Evolutionary conservation across 2,888 invertebrate genomes (phyloP).

Genomic region (Scaptomyza flava): DNA sequence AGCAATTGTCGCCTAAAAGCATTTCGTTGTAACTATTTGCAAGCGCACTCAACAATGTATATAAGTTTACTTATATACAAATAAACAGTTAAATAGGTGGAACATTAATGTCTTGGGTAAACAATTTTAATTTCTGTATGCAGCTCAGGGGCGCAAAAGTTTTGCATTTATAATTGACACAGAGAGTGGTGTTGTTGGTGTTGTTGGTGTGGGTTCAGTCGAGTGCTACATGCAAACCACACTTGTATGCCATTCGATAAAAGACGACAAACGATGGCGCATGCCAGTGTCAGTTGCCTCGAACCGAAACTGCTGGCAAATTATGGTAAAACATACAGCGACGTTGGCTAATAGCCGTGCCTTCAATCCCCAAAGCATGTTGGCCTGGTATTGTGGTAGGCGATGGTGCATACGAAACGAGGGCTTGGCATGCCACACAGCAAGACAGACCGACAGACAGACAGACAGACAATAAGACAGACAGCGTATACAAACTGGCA

Average conservation of each 20-base stretch:
- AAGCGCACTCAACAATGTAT: constrained; percentile 26
- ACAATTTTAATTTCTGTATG: constrained; percentile 71
- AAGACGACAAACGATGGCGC: constrained; percentile 68
- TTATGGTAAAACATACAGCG: constrained; percentile 75
- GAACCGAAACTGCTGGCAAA: constrained; percentile 65
- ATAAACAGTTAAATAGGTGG: constrained; percentile 31
- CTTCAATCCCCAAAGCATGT: constrained; percentile 13
- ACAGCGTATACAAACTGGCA: constrained; percentile 1
- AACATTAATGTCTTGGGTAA: constrained; percentile 75
- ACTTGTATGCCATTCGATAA: constrained; percentile 62
- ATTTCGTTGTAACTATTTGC: constrained; percentile 64
- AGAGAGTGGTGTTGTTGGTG: constrained; percentile 7
- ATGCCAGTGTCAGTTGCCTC: constrained; percentile 55
- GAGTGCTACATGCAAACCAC: constrained; percentile 60
- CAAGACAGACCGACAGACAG: constrained; percentile 25
- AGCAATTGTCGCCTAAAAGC: constrained; percentile 70
- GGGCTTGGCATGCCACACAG: constrained; percentile 63
- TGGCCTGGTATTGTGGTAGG: constrained; percentile 34
- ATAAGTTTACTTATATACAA: neutral
- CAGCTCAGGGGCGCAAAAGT: constrained; percentile 39
- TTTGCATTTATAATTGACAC: constrained; percentile 63
- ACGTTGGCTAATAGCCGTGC: constrained; percentile 51
- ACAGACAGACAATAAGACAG: constrained; percentile 19
- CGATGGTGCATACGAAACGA: constrained; percentile 65
- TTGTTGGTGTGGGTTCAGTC: constrained; percentile 16